Evolutionary conservation across 2,113 vertebrate species (phyloP).

Genomic region (Chaetops frenatus): DNA sequence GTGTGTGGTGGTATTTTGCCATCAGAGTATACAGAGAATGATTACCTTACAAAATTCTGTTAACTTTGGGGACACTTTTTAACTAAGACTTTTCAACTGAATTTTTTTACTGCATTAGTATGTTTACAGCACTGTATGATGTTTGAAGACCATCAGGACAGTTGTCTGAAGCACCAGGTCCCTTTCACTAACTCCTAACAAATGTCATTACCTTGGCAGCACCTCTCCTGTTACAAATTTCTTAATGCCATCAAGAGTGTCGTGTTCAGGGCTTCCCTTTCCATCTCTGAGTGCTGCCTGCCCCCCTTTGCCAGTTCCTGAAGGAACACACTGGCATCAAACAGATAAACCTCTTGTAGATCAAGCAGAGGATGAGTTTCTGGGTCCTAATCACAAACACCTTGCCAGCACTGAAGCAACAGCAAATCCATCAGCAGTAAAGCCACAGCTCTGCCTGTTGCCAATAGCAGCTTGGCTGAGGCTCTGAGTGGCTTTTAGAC

Average conservation of each 20-base stretch:
- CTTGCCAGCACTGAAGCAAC: not conserved
- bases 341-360: not conserved
- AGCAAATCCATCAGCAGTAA: not conserved
- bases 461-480: constrained; percentile 4
- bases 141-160: not conserved
- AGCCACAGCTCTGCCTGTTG: not conserved
- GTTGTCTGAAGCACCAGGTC: not conserved
- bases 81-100: not conserved
- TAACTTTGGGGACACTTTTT: not conserved
- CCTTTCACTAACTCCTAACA: not conserved
- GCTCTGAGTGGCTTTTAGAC: not conserved
- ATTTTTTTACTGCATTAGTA: not conserved
- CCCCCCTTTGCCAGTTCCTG: not conserved
- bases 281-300: not conserved
- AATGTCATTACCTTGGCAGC: not conserved
- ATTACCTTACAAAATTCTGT: not conserved
- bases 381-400: not conserved
- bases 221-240: not conserved
- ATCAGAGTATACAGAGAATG: not conserved
- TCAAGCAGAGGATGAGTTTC: not conserved
- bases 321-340: not conserved
- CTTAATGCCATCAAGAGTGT: not conserved
- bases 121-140: not conserved
- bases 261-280: not conserved
- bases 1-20: not conserved